phyloP scores from a whole-genome alignment of 1,140 invertebrate species.

The Lamellibrachia luymesi region DNA sequence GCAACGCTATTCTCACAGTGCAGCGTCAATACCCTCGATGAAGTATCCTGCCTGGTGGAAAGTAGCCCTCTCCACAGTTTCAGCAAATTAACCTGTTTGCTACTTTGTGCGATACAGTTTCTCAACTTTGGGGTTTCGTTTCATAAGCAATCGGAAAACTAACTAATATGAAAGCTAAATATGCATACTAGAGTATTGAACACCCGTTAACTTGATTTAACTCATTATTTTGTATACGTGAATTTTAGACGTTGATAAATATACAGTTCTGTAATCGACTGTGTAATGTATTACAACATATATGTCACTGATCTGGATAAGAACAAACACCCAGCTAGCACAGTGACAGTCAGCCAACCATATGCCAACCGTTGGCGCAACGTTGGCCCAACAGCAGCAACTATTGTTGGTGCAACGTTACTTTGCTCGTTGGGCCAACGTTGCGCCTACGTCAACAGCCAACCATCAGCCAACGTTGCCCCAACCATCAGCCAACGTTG shows the following conservation, averaged over 20 bases:
- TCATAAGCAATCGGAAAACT: neutral
- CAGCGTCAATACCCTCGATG: no score
- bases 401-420: no score
- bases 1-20: no score
- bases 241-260: neutral
- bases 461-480: no score
- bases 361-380: no score
- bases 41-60: no score
- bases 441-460: no score
- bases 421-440: no score
- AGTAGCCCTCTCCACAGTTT: neutral
- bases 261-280: neutral
- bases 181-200: neutral
- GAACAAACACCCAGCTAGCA: no score
- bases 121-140: neutral
- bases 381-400: no score
- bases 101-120: neutral
- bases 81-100: neutral
- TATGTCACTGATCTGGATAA: neutral
- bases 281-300: neutral
- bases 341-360: no score
- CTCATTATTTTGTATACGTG: neutral
- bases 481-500: no score
- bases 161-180: neutral
- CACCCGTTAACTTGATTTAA: neutral